A percentile compares a stretch with the other conserved stretches of the same genome.
phyloP scores from a whole-genome alignment of 2,888 invertebrate genomes.

The Podotricha telesiphe region DNA sequence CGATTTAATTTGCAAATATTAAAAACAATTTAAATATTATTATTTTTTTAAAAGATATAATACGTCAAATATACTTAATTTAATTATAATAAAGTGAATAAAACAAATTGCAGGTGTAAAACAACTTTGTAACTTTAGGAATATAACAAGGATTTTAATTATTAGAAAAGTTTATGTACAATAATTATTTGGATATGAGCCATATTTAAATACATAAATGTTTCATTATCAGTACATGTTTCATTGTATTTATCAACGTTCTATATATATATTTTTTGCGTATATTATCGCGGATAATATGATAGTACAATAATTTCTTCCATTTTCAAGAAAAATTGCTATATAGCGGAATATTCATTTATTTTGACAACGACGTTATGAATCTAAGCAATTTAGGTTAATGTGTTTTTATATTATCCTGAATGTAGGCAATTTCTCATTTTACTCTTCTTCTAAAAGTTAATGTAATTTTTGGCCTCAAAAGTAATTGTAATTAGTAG shows the following conservation, averaged over 20 bases:
- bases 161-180: too few relatives aligned
- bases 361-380: constrained; percentile 23
- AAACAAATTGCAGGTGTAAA: too few relatives aligned
- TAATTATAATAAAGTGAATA: too few relatives aligned
- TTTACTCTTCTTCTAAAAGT: constrained; percentile 32
- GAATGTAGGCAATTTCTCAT: constrained; percentile 39
- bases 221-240: too few relatives aligned
- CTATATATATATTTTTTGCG: background rate
- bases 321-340: constrained; percentile 14
- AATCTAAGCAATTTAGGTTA: constrained; percentile 36
- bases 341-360: constrained; percentile 18
- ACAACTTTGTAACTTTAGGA: too few relatives aligned
- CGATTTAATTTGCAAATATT: too few relatives aligned
- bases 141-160: too few relatives aligned
- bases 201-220: too few relatives aligned
- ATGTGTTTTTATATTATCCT: constrained; percentile 37
- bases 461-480: constrained; percentile 28
- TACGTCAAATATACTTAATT: too few relatives aligned
- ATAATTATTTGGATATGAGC: too few relatives aligned
- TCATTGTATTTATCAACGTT: background rate
- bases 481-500: constrained; percentile 29
- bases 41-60: too few relatives aligned
- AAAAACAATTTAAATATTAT: too few relatives aligned
- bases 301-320: constrained; percentile 3
- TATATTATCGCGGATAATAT: background rate